phyloP scores from a whole-genome alignment of 2,888 invertebrate species.

The Bombylius major region DNA sequence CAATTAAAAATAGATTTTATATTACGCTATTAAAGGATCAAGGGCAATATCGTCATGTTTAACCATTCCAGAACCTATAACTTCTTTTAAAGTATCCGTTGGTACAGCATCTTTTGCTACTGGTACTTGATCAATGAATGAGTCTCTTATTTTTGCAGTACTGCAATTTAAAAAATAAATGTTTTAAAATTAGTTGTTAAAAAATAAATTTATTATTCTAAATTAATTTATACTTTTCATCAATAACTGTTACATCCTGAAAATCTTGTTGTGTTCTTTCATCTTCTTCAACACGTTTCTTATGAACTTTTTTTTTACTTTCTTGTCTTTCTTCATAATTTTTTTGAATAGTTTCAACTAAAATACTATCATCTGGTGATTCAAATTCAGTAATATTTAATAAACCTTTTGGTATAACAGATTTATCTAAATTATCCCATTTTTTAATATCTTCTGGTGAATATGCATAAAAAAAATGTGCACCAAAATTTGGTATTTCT shows the following conservation, averaged over 20 bases:
- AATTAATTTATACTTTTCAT: background rate
- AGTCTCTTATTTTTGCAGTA: background rate
- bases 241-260: background rate
- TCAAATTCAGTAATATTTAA: constrained; percentile 1
- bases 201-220: background rate
- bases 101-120: background rate
- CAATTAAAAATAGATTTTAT: background rate
- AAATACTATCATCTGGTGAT: constrained; percentile 8
- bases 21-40: background rate
- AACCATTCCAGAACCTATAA: background rate
- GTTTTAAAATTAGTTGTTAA: background rate
- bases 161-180: background rate
- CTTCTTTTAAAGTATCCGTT: background rate
- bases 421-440: constrained; percentile 32
- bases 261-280: background rate
- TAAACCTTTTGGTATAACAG: constrained; percentile 26
- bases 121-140: background rate
- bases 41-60: background rate
- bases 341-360: constrained; percentile 1
- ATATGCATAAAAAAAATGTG: constrained; percentile 40
- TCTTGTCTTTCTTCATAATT: background rate
- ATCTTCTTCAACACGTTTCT: background rate
- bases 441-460: constrained; percentile 36
- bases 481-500: constrained; percentile 39
- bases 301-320: background rate